Percentiles rank a stretch among this genome's conserved stretches.
phyloP scores from a whole-genome alignment of 2,113 vertebrate genomes.

The Calyptommatus sinebrachiatus region DNA sequence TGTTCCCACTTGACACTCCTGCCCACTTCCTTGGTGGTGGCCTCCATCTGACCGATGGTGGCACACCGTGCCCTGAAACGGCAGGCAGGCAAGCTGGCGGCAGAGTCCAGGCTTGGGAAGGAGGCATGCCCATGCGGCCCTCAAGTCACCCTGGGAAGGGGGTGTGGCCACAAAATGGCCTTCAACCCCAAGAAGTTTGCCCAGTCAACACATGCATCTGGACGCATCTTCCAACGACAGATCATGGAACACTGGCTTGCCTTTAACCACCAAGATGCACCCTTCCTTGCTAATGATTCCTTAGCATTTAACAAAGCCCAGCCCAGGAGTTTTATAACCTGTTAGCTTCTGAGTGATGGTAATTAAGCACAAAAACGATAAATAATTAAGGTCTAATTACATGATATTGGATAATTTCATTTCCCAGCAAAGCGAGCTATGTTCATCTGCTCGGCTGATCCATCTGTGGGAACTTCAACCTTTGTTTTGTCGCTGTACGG shows the following conservation, averaged over 20 bases:
- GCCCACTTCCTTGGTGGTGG: no score
- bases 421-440: slow-evolving; percentile 59
- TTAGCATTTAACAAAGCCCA: slow-evolving; percentile 76
- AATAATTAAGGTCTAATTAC: slow-evolving; percentile 81
- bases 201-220: no score
- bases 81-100: no score
- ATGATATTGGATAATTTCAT: slow-evolving; percentile 74
- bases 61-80: no score
- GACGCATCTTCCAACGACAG: neutral
- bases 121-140: no score
- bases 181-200: no score
- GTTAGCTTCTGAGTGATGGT: slow-evolving; percentile 78
- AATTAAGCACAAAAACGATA: slow-evolving; percentile 81
- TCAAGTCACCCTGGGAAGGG: no score
- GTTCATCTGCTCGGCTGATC: slow-evolving; percentile 58
- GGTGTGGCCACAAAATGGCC: no score
- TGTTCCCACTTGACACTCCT: no score
- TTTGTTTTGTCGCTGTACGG: slow-evolving; percentile 21
- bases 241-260: slow-evolving; percentile 27
- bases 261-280: slow-evolving; percentile 43
- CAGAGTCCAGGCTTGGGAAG: no score
- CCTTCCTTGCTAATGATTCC: slow-evolving; percentile 65
- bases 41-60: no score
- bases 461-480: slow-evolving; percentile 24
- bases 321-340: slow-evolving; percentile 77